Conservation (phyloP, 2,113 vertebrate species). For the Diadophis punctatus region DNA sequence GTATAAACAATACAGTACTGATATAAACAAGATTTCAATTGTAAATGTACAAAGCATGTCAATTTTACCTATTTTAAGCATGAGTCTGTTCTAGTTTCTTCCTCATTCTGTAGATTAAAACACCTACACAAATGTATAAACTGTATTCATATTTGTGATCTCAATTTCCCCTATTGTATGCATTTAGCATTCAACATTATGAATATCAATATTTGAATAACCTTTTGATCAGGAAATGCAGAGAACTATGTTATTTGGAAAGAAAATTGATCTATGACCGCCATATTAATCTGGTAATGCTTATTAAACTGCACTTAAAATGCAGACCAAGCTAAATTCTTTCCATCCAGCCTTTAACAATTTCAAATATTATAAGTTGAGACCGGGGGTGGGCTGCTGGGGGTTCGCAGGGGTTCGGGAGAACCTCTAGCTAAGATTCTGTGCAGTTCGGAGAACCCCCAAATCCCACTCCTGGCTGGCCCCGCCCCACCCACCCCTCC, state of each 20-base stretch:
- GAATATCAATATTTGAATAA: not conserved
- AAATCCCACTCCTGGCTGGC: too few species aligned
- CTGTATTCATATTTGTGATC: not conserved
- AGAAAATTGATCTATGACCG: not conserved
- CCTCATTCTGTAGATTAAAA: not conserved
- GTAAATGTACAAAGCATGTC: not conserved
- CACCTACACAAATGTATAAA: not conserved
- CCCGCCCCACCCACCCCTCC: too few species aligned
- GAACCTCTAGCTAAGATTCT: too few species aligned
- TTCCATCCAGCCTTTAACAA: not conserved
- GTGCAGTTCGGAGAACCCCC: too few species aligned
- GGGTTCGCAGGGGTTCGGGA: too few species aligned
- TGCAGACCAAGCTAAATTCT: not conserved
- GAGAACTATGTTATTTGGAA: not conserved
- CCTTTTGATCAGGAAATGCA: not conserved
- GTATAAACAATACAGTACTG: slow-evolving; percentile 6
- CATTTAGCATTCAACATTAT: not conserved
- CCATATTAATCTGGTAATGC: not conserved
- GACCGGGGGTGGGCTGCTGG: not conserved
- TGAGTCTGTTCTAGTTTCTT: not conserved
- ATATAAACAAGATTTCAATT: slow-evolving; percentile 3
- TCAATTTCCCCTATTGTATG: not conserved
- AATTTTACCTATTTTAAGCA: not conserved
- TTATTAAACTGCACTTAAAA: not conserved
- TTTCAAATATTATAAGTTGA: not conserved